Evolutionary conservation across 1,140 invertebrate species (phyloP).

Genomic region (Triops longicaudatus): DNA sequence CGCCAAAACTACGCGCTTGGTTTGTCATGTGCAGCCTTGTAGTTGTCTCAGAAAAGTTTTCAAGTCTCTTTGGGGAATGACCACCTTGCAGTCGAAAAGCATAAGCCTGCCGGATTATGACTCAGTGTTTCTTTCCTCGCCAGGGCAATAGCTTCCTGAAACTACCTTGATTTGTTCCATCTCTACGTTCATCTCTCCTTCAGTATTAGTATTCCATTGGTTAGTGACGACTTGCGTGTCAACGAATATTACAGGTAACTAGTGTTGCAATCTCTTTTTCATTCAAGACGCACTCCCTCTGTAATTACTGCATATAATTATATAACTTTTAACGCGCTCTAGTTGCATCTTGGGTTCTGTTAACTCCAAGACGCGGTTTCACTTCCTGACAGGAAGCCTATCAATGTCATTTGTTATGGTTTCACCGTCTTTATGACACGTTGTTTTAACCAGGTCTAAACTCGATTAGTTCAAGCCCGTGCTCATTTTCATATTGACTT

Average conservation of each 20-base stretch:
- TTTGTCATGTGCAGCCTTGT: constrained; percentile 3
- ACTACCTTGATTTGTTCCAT: too few relatives aligned
- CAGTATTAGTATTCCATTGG: too few relatives aligned
- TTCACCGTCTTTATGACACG: background rate
- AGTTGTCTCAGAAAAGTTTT: background rate
- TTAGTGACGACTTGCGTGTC: too few relatives aligned
- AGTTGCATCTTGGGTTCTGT: too few relatives aligned
- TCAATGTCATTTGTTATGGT: background rate
- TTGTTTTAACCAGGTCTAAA: background rate
- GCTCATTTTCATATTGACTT: too few relatives aligned
- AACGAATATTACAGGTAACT: too few relatives aligned
- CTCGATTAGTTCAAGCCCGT: background rate
- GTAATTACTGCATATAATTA: too few relatives aligned
- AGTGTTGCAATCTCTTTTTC: too few relatives aligned
- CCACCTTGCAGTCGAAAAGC: background rate
- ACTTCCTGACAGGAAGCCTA: background rate
- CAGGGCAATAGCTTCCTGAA: background rate
- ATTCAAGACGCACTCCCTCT: too few relatives aligned
- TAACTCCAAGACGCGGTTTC: too few relatives aligned
- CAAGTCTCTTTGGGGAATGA: background rate
- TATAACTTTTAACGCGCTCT: too few relatives aligned
- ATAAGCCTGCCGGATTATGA: background rate
- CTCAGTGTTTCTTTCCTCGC: background rate
- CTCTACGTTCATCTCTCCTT: too few relatives aligned
- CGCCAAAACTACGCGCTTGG: constrained; percentile 13